Evolutionary conservation across 2,797 vertebrate species (phyloP), one percentile per base, ranked within the genome.

Genomic region (Enteromius mattozi): DNA sequence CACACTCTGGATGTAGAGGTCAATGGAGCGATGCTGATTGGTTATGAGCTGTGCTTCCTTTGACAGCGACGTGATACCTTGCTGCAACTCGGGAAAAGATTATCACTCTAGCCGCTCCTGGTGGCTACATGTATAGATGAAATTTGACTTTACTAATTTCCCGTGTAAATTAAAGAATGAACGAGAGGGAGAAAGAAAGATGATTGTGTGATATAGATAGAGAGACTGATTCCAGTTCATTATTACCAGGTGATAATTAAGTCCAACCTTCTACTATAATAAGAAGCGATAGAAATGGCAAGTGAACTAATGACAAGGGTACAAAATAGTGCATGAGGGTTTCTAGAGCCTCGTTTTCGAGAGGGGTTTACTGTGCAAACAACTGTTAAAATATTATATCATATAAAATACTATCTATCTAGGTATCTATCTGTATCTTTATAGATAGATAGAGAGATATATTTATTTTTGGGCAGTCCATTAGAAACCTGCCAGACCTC

Each of bases 91-190:
- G 9, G 37, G 61, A 54, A 68, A 40, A 37, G 54, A 84, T 81
- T 78, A 59, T 76, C 80, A 30, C 74, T 65, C 16, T 30, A 24
- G n/a, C 75, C 4, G 12, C 81, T 83, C 61, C 74, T 80, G 84
- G 56, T 79, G 45, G 54, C 81, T 40, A 17, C 27, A 33, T 65
- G 75, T 88, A 33, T 21, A 68, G 45, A 83, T 83, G 72, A 59
- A 77, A 56, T 77, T 83, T 83, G 81, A 77, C 72, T 77, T 33
- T 4, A 56, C 47, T 83, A 77, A 83, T 83, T 77, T 77, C 72
- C 81, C 40, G 61, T 77, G 61, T 77, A 83, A 83, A 76, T 76
- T 77, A 83, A 77, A 69, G 47, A 83, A 77, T 42, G 74, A 56
- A 51, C 81, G 42, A 68, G 45, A 19, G 9, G 30, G 80, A n/a